Base-by-base conservation (phyloP, 2,113 vertebrate genomes). In the Limnothrissa miodon region DNA sequence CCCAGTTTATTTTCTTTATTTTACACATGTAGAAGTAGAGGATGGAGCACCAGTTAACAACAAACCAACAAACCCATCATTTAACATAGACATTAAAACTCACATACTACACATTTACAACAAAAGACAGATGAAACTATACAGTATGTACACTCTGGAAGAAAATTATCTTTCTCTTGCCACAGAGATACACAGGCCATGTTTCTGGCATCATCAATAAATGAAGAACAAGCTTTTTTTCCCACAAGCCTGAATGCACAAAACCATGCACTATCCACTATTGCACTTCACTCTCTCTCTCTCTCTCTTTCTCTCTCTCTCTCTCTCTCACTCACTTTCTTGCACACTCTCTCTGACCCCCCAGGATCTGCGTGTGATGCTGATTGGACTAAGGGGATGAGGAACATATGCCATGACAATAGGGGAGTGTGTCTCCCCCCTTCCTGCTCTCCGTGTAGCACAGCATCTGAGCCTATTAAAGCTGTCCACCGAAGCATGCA, bases 401-500 rank as follows among this genome's bases (percentile, higher is more conserved):
- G 81, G 81, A 90, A 86, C 90, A 91, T 91, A 91, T 92, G 90
- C 62, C 44, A 70, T 85, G 89, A 87, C 90, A 87, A 90, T 89
- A 83, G 84, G 89, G 90, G 89, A 90, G 90, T 91, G 88, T 89
- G n/a, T 90, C 87, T 36, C 86, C 39, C 78, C 78, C 88, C 87
- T 82, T 83, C 25, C 82, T 85, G 82, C 45, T 80, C 83, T 83
- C 81, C 74, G 44, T 56, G 66, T 17, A 80, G 87, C 83, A 87
- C 86, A 46, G 81, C 29, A 44, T 46, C 62, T 82, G 81, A 89
- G 85, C 79, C 87, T 88, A 83, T 88, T 87, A 88, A 92, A 85
- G 82, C 87, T 21, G 48, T 78, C 86, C 80, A 85, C 70, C 86
- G 80, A 85, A 90, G 86, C 84, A 78, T 79, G 85, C 85, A 56